phyloP scores from a whole-genome alignment of 1,140 invertebrate species.

The Lutraria rhynchaena region DNA sequence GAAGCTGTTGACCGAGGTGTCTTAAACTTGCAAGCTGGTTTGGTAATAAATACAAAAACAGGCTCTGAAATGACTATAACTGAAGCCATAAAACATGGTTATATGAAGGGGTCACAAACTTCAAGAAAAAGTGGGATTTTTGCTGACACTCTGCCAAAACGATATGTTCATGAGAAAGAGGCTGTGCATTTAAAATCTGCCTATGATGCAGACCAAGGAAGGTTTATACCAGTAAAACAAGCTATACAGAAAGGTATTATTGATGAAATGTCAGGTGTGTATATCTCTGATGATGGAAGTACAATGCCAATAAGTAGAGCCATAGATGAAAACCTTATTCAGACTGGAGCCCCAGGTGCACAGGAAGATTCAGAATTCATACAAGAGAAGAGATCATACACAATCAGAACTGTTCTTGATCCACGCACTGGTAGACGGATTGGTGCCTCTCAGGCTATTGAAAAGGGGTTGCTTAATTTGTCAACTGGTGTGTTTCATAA shows the following conservation, averaged over 20 bases:
- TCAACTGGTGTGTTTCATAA: slow-evolving; percentile 76
- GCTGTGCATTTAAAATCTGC: slow-evolving; percentile 74
- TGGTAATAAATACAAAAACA: slow-evolving; percentile 86
- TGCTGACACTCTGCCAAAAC: slow-evolving; percentile 44
- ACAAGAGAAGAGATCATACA: slow-evolving; percentile 87
- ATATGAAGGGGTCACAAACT: slow-evolving; percentile 84
- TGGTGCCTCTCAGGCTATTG: slow-evolving; percentile 88
- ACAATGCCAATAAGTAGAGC: slow-evolving; percentile 88
- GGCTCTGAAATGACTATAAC: slow-evolving; percentile 87
- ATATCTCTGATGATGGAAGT: slow-evolving; percentile 88
- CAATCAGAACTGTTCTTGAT: slow-evolving; percentile 90
- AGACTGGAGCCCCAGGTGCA: slow-evolving; percentile 77
- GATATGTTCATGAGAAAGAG: slow-evolving; percentile 58
- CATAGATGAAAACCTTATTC: slow-evolving; percentile 87
- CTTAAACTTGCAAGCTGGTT: slow-evolving; percentile 70
- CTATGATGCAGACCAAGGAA: slow-evolving; percentile 87
- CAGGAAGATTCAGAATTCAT: slow-evolving; percentile 83
- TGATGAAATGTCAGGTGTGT: slow-evolving; percentile 89
- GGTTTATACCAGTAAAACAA: slow-evolving; percentile 87
- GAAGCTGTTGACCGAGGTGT: slow-evolving; percentile 89
- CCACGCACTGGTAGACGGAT: slow-evolving; percentile 89
- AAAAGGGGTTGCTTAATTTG: slow-evolving; percentile 88
- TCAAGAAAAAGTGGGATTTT: slow-evolving; percentile 59
- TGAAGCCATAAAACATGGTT: slow-evolving; percentile 89
- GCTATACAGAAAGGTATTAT: slow-evolving; percentile 90